phyloP scores from a whole-genome alignment of 1,140 invertebrate species.

The Cylas formicarius region DNA sequence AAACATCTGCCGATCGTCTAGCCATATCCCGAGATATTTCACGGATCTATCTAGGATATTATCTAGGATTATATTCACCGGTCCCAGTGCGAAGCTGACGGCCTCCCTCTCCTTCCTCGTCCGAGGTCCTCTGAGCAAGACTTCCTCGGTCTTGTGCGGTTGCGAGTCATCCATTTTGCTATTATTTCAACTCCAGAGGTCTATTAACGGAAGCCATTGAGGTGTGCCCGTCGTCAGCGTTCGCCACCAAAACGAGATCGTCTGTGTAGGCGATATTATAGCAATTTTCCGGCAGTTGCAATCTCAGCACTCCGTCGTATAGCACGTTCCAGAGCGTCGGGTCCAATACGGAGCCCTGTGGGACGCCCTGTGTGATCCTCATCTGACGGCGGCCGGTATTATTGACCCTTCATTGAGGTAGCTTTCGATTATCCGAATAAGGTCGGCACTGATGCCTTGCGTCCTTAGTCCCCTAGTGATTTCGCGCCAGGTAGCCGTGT shows the following conservation, averaged over 20 bases:
- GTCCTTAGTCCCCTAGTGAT: constrained; percentile 5
- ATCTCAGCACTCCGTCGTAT: constrained; percentile 38
- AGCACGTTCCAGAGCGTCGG: constrained; percentile 42
- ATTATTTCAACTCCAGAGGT: too few relatives aligned
- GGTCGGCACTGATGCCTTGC: constrained; percentile 1
- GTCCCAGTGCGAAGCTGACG: too few relatives aligned
- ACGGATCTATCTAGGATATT: constrained; percentile 2
- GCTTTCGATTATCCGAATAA: background rate
- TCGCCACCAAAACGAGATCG: constrained; percentile 21
- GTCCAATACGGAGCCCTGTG: constrained; percentile 44
- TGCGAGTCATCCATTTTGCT: too few relatives aligned
- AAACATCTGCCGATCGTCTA: constrained; percentile 6
- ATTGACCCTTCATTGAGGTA: constrained; percentile 9
- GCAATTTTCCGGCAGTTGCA: constrained; percentile 18
- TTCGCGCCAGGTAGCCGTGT: constrained; percentile 4
- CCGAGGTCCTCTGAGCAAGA: background rate
- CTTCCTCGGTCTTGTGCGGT: constrained; percentile 1
- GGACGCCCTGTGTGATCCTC: constrained; percentile 34
- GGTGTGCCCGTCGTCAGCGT: background rate
- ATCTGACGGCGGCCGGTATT: background rate
- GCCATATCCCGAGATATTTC: constrained; percentile 11
- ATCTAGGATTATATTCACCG: too few relatives aligned
- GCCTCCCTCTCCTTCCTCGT: background rate
- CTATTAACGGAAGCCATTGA: too few relatives aligned
- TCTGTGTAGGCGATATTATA: constrained; percentile 18